Evolutionary conservation across 2,113 vertebrate species (phyloP), one percentile per base, ranked within the genome.

Genomic region (Orycteropus afer): DNA sequence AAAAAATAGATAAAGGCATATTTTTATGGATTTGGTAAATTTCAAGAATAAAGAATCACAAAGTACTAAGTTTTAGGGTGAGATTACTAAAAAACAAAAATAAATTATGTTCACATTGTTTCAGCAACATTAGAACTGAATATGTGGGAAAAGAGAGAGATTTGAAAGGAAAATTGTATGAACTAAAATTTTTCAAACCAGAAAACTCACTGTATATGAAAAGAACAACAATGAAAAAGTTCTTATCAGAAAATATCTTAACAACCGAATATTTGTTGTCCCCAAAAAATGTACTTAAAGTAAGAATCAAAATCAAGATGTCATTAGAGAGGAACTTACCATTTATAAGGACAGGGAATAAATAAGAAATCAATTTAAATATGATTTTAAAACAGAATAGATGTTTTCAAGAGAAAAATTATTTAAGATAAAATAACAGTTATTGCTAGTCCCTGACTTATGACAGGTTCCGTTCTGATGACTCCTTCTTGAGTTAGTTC

Each of bases 331-430:
- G 53, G 77, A 96, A 97, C 94, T 87, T 74, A 91, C 84, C 73
- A 63, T 65, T 91, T 84, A 87, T 74, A 78, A 95, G 61, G 79
- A 86, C 27, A 90, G 34, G 42, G 84, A 61, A 59, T 89, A 45
- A 96, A 83, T 90, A 78, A 96, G 92, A 65, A 83, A 91, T 89
- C 71, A 87, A 77, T 96, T 97, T 95, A 94, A 91, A 87, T 65
- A 93, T 34, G 29, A 6, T 89, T 47, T 93, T 74, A 84, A 9
- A 15, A 93, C 89, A 94, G 55, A 89, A 89, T 22, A 77, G 76
- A 84, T 86, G 63, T 84, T 93, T 89, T 85, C 80, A 65, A 91
- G 86, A 79, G 78, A 76, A 95, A 94, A 74, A 84, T 23, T 51
- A 76, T n/a, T 86, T 92, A 71, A 71, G 84, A 34, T 81, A 83